Evolutionary conservation across 2,888 invertebrate species (phyloP), one percentile per base, ranked within the genome.

Genomic region (Electrophaes corylata): DNA sequence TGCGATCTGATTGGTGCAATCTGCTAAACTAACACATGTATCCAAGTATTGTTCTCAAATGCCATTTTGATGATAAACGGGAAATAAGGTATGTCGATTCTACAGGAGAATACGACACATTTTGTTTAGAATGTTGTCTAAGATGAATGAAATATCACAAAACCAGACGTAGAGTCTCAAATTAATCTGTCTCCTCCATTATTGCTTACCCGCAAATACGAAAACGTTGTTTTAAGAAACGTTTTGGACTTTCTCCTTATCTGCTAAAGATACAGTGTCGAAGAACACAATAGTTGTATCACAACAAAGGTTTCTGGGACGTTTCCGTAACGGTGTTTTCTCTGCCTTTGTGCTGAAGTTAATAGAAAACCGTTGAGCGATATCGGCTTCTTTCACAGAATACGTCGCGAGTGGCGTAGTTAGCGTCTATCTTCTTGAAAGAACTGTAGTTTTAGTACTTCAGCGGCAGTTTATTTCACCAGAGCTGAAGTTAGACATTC

Each of bases 241-340:
- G 47, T 64, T 66, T 61, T 60, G 41, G 66, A 62, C 62, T 62
- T 64, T 64, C 62, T 50, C 60, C 62, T 66, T 66, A 62, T 64
- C 66, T 61, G 48, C 60, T 57, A 62, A 76, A 79, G 73, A 76
- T 78, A 59, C 54, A 77, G 74, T 78, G 75, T 74, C 71, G 69
- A 73, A 75, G 79, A 79, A 78, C 82, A 86, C 84, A 87, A 85
- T 83, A 77, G 81, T 75, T 76, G 76, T 77, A 78, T 75, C 76
- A 75, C 73, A 78, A 85, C 83, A 84, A 86, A 79, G 78, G 83
- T 82, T 86, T 86, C 80, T 85, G 76, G 79, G 77, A 82, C 84
- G 76, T 79, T 82, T 79, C 75, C 75, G 81, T 82, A 85, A 86
- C 86, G 79, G 86, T 79, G 83, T 81, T 78, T 80, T 76, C 79